Conservation (phyloP, 2,113 vertebrate genomes). For the Lophius piscatorius region DNA sequence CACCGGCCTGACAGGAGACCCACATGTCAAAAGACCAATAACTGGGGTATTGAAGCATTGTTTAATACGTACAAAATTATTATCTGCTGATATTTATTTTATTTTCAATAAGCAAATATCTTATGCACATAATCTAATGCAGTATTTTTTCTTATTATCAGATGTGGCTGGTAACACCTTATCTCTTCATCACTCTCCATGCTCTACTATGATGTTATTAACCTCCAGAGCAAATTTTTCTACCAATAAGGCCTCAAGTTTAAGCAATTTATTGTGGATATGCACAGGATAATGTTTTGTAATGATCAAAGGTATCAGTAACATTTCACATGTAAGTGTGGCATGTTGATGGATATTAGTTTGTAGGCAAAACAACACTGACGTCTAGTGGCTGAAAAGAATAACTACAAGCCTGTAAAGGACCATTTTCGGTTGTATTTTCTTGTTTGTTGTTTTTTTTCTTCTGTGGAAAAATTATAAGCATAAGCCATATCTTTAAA, state of each 20-base stretch:
- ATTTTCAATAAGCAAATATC: too few relatives aligned
- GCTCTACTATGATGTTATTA: not conserved
- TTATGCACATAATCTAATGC: not conserved
- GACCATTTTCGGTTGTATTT: too few relatives aligned
- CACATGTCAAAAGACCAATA: not conserved
- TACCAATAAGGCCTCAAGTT: not conserved
- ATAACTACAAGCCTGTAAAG: not conserved
- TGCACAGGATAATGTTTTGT: too few relatives aligned
- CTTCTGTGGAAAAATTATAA: too few relatives aligned
- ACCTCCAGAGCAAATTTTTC: not conserved
- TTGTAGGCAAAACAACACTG: conserved; percentile 1
- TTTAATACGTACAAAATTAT: not conserved
- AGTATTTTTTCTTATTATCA: too few relatives aligned
- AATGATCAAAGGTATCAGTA: too few relatives aligned
- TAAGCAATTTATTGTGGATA: not conserved
- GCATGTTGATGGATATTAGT: too few relatives aligned
- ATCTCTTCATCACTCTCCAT: too few relatives aligned
- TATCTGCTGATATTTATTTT: not conserved
- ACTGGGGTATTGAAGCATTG: not conserved
- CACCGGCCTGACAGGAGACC: not conserved
- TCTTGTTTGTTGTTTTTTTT: too few relatives aligned
- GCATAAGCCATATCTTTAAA: too few relatives aligned
- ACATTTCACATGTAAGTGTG: not conserved
- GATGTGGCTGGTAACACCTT: not conserved
- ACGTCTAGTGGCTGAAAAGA: conserved; percentile 6